Percentiles rank a stretch among this genome's conserved stretches.
Evolutionary conservation across 2,888 invertebrate genomes (phyloP).

Genomic region (Phyllotreta cruciferae): DNA sequence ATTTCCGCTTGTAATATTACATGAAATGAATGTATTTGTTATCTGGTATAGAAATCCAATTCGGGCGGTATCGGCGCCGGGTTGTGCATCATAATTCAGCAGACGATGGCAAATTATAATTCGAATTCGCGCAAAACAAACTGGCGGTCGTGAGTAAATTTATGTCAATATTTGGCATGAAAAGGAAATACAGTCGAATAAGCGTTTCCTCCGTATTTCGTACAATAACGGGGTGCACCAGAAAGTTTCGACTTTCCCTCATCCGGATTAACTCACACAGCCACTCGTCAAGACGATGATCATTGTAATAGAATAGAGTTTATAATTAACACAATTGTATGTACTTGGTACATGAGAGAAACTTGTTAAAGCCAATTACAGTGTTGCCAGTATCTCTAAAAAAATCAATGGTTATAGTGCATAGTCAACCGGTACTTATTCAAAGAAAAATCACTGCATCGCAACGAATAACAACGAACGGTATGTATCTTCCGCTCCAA

Average conservation of each 20-base stretch:
- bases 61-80: too few relatives aligned
- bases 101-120: slow-evolving; percentile 14
- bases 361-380: too few relatives aligned
- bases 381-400: too few relatives aligned
- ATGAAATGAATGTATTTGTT: too few relatives aligned
- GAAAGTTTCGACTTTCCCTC: neutral
- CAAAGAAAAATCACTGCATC: neutral
- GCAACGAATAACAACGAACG: neutral
- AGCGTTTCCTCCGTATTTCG: slow-evolving; percentile 8
- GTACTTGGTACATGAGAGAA: too few relatives aligned
- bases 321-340: too few relatives aligned
- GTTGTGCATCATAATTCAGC: slow-evolving; percentile 8
- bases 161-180: slow-evolving; percentile 32
- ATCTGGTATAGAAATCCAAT: too few relatives aligned
- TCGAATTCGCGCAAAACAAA: slow-evolving; percentile 27
- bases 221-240: too few relatives aligned
- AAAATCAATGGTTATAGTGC: too few relatives aligned
- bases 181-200: slow-evolving; percentile 27
- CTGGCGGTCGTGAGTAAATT: slow-evolving; percentile 21
- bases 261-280: neutral
- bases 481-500: neutral
- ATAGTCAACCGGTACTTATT: too few relatives aligned
- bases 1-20: too few relatives aligned
- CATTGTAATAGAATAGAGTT: too few relatives aligned
- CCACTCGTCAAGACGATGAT: neutral